Evolutionary conservation across 2,113 vertebrate genomes (phyloP), one percentile per base, ranked within the genome.

Genomic region (Oncorhynchus keta): DNA sequence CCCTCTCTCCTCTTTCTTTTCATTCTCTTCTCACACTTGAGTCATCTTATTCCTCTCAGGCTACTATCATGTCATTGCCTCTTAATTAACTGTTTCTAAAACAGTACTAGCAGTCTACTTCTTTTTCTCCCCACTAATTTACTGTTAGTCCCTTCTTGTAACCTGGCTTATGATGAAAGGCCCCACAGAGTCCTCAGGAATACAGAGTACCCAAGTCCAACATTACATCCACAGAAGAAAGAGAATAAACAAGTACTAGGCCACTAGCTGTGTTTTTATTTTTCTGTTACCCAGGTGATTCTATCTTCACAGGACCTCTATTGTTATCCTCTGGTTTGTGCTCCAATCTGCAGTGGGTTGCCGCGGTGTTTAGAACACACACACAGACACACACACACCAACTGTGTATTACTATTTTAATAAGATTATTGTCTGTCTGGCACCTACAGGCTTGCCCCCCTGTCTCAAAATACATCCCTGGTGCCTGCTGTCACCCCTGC

Each of bases 381-480:
- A 14, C 68, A 61, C 49, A 65, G 73, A 71, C 20, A 14, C 68
- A 61, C 51, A 65, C 76, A n/a, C 74, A 71, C 20, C 76, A 49
- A 24, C n/a, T 28, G 22, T 30, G 62, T 83, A n/a, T 16, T 45
- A 62, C 76, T 80, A 45, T 75, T 84, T 76, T 86, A 87, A 89
- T 89, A 61, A 82, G 89, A 89, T 89, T 89, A 88, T 45, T 35
- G n/a, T 72, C 77, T 69, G 57, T 72, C 68, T 64, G 39, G 55
- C 22, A 64, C 78, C 73, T 79, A 61, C 61, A 5, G 79, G 16
- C 4, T 28, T 68, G 20, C 16, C 12, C 78, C 62, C 26, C 73
- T n/a, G 68, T 22, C 18, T 8, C 13, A 48, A 62, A 62, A 24
- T 62, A 62, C 59, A n/a, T 16, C 49, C 51, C 55, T 57, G 20